Evolutionary conservation across 1,140 invertebrate species (phyloP), one percentile per base, ranked within the genome.

Genomic region (Augochlora pura): DNA sequence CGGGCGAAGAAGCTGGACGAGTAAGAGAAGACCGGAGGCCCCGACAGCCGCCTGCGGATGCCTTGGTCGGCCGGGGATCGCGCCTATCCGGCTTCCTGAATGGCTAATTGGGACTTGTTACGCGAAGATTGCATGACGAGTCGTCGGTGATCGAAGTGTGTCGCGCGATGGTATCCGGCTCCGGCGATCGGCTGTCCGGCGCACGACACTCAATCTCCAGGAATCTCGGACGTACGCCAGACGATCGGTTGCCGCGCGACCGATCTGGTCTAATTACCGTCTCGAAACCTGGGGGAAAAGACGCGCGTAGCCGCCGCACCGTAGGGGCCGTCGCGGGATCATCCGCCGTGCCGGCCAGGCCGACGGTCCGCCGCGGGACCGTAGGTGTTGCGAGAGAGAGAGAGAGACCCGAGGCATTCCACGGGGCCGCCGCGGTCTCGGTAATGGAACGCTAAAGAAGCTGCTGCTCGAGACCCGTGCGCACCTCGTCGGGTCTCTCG

Each of bases 401-500:
- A n/a, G n/a, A n/a, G n/a, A 86, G 69, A 32, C 32, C 32, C 70
- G 67, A 86, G 78, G 84, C 85, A 86, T 87, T 84, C 85, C 85
- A 75, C 62, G 62, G 84, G 81, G 72, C 42, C 74, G 72, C 42
- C 74, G 81, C 57, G 32, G 32, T 32, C 32, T 32, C 68, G 67
- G 81, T 83, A 86, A 86, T 86, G 81, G 81, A 86, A 87, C 84
- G 85, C 60, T 87, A 86, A 87, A 87, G 85, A 84, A 87, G 85
- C 78, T 84, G 86, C 80, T 82, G 75, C 25, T 69, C 73, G 77
- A 84, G 84, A 82, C 82, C 46, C 70, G 77, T 73, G 84, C 66
- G 63, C 75, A n/a, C n/a, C n/a, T n/a, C n/a, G 39, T 64, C 49
- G 52, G 63, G 65, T 46, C 42, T 10, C 14, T 10, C 42, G 42